phyloP scores from a whole-genome alignment of 2,797 vertebrate genomes.

The Lerista edwardsae region DNA sequence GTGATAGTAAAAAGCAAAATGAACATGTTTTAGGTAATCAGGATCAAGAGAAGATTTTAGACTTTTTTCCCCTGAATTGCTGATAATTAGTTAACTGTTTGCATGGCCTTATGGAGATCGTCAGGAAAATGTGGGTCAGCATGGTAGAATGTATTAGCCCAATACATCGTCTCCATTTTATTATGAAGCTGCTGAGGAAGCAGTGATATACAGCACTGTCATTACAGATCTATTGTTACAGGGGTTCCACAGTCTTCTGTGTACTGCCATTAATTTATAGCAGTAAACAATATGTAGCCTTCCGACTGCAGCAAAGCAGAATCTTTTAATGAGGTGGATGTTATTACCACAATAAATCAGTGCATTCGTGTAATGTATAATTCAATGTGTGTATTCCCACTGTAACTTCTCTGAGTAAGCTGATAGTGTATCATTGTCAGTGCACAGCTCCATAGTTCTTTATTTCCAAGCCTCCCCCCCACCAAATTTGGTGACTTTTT shows the following conservation, averaged over 20 bases:
- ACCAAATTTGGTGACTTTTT: constrained; percentile 76
- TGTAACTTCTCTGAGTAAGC: constrained; percentile 94
- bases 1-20: constrained; percentile 19
- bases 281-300: constrained; percentile 93
- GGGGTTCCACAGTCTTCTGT: constrained; percentile 84
- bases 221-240: constrained; percentile 88
- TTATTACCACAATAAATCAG: constrained; percentile 99
- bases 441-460: constrained; percentile 73
- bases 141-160: constrained; percentile 89
- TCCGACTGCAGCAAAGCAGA: constrained; percentile 87
- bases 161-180: constrained; percentile 89
- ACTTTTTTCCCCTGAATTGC: background rate
- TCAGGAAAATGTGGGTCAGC: constrained; percentile 85
- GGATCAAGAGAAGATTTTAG: constrained; percentile 45
- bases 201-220: constrained; percentile 92
- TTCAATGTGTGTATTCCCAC: constrained; percentile 99
- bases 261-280: constrained; percentile 93
- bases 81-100: constrained; percentile 71
- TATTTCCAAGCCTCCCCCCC: constrained; percentile 73
- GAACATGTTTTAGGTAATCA: constrained; percentile 39
- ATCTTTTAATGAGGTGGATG: constrained; percentile 98
- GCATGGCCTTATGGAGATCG: constrained; percentile 78
- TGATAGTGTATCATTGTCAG: constrained; percentile 98
- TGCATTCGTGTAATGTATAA: constrained; percentile 98
- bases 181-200: constrained; percentile 84